Conservation (phyloP, 1,140 invertebrate species). For the Polyergus mexicanus region DNA sequence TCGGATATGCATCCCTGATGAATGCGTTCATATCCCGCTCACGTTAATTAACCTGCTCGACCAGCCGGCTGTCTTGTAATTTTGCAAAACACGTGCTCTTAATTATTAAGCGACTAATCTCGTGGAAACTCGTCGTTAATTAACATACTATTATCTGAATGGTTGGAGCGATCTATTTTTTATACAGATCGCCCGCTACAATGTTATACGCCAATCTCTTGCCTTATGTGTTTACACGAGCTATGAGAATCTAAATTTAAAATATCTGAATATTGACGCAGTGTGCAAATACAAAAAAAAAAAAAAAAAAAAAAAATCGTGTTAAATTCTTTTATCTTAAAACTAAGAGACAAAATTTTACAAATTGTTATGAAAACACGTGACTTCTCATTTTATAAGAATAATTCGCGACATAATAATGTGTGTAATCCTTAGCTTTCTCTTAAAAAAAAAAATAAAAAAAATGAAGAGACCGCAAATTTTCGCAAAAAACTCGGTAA, state of each 20-base stretch:
- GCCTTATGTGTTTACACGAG: background rate
- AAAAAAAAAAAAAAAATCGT: background rate
- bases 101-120: conserved; percentile 50
- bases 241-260: background rate
- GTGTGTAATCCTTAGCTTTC: background rate
- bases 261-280: background rate
- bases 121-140: conserved; percentile 1
- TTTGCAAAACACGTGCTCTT: conserved; percentile 54
- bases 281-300: no score
- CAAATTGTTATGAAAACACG: background rate
- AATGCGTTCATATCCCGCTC: conserved; percentile 27
- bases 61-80: conserved; percentile 44
- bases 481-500: conserved; percentile 19
- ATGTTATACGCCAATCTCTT: background rate
- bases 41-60: conserved; percentile 43
- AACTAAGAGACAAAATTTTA: background rate
- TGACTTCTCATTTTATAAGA: conserved; percentile 4
- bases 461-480: background rate
- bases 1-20: conserved; percentile 40
- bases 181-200: background rate
- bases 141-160: background rate
- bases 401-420: background rate
- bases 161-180: background rate
- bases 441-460: background rate
- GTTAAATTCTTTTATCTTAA: background rate